A percentile compares a stretch with the other conserved stretches of the same genome.
Conservation (phyloP, 2,797 vertebrate species). For the Tapera naevia region DNA sequence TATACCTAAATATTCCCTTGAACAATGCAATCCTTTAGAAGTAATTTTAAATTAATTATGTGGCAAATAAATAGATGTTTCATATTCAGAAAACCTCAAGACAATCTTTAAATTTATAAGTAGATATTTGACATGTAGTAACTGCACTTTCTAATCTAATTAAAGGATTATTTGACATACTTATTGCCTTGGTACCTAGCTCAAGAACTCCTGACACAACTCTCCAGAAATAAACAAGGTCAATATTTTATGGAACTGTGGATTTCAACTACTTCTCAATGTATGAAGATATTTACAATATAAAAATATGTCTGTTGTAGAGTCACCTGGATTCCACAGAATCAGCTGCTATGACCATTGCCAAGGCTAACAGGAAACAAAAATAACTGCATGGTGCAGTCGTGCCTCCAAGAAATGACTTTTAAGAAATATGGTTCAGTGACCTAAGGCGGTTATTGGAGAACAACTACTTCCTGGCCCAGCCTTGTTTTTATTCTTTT, state of each 20-base stretch:
- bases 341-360: not conserved
- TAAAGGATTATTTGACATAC: constrained; percentile 68
- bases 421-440: not conserved
- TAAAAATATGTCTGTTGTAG: not conserved
- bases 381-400: not conserved
- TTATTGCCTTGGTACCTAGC: constrained; percentile 42
- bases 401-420: not conserved
- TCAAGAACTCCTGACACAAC: constrained; percentile 53
- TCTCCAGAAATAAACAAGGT: constrained; percentile 8
- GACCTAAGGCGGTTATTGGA: not conserved
- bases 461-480: not conserved
- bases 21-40: constrained; percentile 58
- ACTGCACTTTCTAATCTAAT: constrained; percentile 64
- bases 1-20: constrained; percentile 14
- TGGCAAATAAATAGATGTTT: constrained; percentile 65
- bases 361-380: not conserved
- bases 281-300: not conserved
- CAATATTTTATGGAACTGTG: constrained; percentile 37
- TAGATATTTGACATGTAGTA: constrained; percentile 65
- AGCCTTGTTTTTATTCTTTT: not conserved
- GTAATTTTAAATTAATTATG: constrained; percentile 66
- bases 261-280: constrained; percentile 5
- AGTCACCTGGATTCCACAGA: not conserved
- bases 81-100: constrained; percentile 58
- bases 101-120: constrained; percentile 57